phyloP scores from a whole-genome alignment of 1,140 invertebrate species.

The Globodera ellingtonae region DNA sequence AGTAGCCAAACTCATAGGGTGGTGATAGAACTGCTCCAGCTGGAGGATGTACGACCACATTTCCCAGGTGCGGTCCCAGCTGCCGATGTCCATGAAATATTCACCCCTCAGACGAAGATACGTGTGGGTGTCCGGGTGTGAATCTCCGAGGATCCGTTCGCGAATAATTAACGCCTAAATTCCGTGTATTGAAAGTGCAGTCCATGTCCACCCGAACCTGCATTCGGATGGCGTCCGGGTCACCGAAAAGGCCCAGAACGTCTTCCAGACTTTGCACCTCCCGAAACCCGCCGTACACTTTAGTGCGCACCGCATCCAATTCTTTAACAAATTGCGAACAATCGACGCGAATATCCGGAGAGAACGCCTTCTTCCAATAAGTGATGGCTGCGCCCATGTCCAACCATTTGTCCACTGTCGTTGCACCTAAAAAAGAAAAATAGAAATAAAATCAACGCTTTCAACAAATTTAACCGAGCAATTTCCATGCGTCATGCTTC shows the following conservation, averaged over 20 bases:
- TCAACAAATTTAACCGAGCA: constrained; percentile 37
- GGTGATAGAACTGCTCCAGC: background rate
- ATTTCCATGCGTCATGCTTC: constrained; percentile 49
- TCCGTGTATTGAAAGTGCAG: background rate
- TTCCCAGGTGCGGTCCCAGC: constrained; percentile 52
- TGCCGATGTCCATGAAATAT: constrained; percentile 54
- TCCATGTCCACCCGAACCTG: constrained; percentile 38
- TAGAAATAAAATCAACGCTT: constrained; percentile 8
- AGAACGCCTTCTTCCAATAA: constrained; percentile 41
- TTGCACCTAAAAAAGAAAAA: constrained; percentile 35
- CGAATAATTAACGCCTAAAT: constrained; percentile 49
- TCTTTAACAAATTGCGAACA: constrained; percentile 23
- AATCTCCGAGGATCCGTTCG: constrained; percentile 52
- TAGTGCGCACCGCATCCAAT: constrained; percentile 27
- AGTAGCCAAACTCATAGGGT: constrained; percentile 12
- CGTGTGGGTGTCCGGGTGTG: constrained; percentile 55
- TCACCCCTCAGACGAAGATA: constrained; percentile 55
- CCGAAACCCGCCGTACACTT: constrained; percentile 40
- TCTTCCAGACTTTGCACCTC: constrained; percentile 35
- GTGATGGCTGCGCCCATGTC: constrained; percentile 42
- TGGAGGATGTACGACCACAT: constrained; percentile 50
- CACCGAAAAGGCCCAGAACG: constrained; percentile 33
- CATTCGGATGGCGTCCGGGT: constrained; percentile 54
- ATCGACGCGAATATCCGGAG: constrained; percentile 12
- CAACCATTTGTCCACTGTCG: constrained; percentile 50